A percentile compares a stretch with the other conserved stretches of the same genome.
These are phyloP conservation scores for Porphyrio hochstetteri DNA, from an alignment of 2,113 vertebrate genomes.

Conservation along the genomic window DNA sequence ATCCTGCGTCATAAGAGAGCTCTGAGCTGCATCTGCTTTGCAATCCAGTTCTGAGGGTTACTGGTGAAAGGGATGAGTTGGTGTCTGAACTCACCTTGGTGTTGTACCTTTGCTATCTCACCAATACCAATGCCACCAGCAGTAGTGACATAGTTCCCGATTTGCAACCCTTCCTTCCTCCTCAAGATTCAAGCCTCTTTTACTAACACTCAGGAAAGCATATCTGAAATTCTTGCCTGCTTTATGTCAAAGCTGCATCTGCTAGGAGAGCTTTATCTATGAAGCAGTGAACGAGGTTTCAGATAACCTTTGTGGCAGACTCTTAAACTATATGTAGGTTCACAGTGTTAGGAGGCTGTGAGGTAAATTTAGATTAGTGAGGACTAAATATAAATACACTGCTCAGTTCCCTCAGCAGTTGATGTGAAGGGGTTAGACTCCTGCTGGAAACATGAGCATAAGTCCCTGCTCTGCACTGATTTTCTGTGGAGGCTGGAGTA, in stretches of 20 bases:
- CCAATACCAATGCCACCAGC: not conserved
- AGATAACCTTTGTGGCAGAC: conserved; percentile 43
- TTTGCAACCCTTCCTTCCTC: not conserved
- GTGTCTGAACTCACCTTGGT: not conserved
- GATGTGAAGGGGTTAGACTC: not conserved
- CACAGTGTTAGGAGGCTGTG: not conserved
- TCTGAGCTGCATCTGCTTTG: not conserved
- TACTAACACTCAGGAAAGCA: not conserved
- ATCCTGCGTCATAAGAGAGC: not conserved
- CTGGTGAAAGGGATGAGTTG: not conserved
- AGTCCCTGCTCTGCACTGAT: not conserved
- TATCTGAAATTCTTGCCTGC: conserved; percentile 45
- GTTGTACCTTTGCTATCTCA: not conserved
- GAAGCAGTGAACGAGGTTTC: not conserved
- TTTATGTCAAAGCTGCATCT: not conserved
- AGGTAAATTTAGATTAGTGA: conserved; percentile 11
- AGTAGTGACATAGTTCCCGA: not conserved
- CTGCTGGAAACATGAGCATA: not conserved
- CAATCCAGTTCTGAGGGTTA: not conserved
- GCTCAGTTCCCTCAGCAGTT: not conserved
- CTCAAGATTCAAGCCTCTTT: not conserved
- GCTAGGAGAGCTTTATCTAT: conserved; percentile 27
- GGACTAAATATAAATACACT: conserved; percentile 36
- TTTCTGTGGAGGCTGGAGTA: not conserved
- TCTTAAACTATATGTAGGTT: not conserved